Evolutionary conservation across 2,113 vertebrate genomes (phyloP), one percentile per base, ranked within the genome.

Genomic region (Chitala chitala): DNA sequence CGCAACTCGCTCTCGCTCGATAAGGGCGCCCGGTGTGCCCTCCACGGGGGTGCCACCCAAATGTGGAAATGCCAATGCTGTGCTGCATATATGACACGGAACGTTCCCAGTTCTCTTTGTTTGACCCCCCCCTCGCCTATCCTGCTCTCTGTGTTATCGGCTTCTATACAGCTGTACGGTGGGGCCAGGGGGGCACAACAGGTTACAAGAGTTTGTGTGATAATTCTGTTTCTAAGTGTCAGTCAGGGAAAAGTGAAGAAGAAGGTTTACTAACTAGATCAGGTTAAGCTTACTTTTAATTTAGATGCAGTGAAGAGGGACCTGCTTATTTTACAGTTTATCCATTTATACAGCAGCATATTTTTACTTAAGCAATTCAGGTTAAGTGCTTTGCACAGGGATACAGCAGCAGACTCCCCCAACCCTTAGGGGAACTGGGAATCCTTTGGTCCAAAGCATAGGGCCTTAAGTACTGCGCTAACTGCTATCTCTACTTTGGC

Each of bases 61-160:
- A 65, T 38, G 26, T 78, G 78, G 75, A 90, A 90, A 90, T 90
- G 87, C 83, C 89, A 90, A 56, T n/a, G 56, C 26, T 71, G 73
- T 72, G 80, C 70, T 74, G 38, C 80, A 81, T 81, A 79, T 80
- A 82, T 31, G 81, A 81, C 81, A 80, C 80, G 81, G 73, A 82
- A 50, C 44, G 42, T 36, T 50, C 15, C 56, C 44, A 63, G 80
- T 70, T 82, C 64, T 42, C 79, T 79, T 68, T 40, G 38, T 53
- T 24, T 40, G 55, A 51, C 54, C 54, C 54, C 53, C 77, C 70
- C 53, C 17, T 80, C 83, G 83, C 83, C 81, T 38, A 86, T 83
- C 84, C 73, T 76, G 80, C 76, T 2, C 10, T 59, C 70, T 70
- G 72, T 48, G 82, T 90, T 91, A 90, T 90, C 89, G 84, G 81